phyloP scores from a whole-genome alignment of 1,140 invertebrate genomes.

The Drosophila guanche region DNA sequence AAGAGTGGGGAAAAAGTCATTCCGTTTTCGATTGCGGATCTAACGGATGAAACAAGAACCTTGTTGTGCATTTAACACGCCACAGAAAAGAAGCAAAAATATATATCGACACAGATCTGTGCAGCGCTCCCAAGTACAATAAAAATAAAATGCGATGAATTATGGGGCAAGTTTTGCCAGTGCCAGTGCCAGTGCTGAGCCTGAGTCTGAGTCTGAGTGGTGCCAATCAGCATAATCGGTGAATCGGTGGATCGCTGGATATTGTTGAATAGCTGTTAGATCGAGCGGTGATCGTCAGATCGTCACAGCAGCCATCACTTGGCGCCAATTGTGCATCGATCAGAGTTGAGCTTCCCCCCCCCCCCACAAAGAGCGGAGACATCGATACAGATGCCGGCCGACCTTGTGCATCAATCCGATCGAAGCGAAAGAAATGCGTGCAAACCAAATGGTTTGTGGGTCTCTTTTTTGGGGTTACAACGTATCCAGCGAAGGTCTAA shows the following conservation, averaged over 20 bases:
- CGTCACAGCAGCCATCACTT: constrained; percentile 56
- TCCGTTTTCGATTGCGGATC: constrained; percentile 70
- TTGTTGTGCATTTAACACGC: constrained; percentile 80
- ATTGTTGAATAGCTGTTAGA: constrained; percentile 3
- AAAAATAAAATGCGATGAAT: constrained; percentile 76
- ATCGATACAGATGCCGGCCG: constrained; percentile 46
- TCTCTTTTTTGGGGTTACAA: constrained; percentile 32
- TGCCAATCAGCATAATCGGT: constrained; percentile 63
- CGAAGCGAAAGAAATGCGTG: constrained; percentile 63
- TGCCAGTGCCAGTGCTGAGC: constrained; percentile 1
- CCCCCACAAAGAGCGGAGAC: too few species aligned
- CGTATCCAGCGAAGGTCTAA: constrained; percentile 49
- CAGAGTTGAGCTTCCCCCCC: constrained; percentile 10
- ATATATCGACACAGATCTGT: constrained; percentile 27
- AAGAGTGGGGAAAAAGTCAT: constrained; percentile 59
- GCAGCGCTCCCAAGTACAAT: constrained; percentile 33
- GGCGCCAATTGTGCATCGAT: constrained; percentile 74
- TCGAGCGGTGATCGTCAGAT: constrained; percentile 20
- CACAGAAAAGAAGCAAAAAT: constrained; percentile 32
- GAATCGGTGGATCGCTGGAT: constrained; percentile 22
- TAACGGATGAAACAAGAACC: constrained; percentile 81
- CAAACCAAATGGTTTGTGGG: constrained; percentile 34
- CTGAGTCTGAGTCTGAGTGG: constrained; percentile 4
- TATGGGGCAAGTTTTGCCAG: constrained; percentile 63
- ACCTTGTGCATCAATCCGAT: constrained; percentile 56